Percentiles rank a stretch among this genome's conserved stretches.
phyloP scores from a whole-genome alignment of 2,888 invertebrate species.

The Lepidochrysops patricia region DNA sequence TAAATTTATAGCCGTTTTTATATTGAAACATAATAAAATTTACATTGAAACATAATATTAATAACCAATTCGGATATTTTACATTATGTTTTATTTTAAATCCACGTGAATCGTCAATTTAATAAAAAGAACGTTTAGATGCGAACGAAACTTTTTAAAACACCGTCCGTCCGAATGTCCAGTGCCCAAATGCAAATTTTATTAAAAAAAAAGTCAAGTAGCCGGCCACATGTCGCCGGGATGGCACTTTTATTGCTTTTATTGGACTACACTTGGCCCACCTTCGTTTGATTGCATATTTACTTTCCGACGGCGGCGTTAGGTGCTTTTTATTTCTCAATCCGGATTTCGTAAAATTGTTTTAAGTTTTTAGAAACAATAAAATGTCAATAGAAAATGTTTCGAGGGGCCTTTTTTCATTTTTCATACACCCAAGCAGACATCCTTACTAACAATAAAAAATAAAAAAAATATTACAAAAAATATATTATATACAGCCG shows the following conservation, averaged over 20 bases:
- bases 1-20: too few relatives aligned
- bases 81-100: too few relatives aligned
- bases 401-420: too few relatives aligned
- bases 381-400: neutral
- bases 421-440: too few relatives aligned
- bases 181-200: conserved; percentile 61
- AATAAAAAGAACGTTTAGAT: conserved; percentile 15
- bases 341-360: neutral
- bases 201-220: conserved; percentile 67
- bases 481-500: too few relatives aligned
- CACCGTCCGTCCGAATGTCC: conserved; percentile 23
- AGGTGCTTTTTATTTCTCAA: conserved; percentile 14
- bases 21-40: too few relatives aligned
- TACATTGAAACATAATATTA: too few relatives aligned
- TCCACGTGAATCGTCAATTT: neutral
- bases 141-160: conserved; percentile 19
- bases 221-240: conserved; percentile 56
- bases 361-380: neutral
- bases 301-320: conserved; percentile 28
- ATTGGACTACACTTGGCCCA: conserved; percentile 32
- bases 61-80: too few relatives aligned
- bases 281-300: conserved; percentile 29
- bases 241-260: conserved; percentile 31
- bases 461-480: too few relatives aligned
- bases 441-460: too few relatives aligned